phyloP scores from a whole-genome alignment of 1,140 invertebrate genomes.

The Galleria mellonella region DNA sequence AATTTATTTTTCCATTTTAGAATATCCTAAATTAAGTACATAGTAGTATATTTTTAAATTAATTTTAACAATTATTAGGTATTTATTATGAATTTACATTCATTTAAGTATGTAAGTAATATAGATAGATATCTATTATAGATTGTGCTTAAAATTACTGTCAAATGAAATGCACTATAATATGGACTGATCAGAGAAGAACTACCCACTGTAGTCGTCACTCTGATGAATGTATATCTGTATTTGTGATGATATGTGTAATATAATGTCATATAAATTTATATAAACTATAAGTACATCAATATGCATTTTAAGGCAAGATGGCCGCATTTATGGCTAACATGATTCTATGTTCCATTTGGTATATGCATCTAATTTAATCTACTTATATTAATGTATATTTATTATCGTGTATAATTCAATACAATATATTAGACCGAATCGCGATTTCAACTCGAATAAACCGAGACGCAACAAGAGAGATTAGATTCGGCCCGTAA shows the following conservation, averaged over 20 bases:
- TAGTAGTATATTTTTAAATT: conserved; percentile 63
- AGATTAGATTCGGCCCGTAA: conserved; percentile 50
- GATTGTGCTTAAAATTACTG: conserved; percentile 69
- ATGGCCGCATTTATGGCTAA: conserved; percentile 66
- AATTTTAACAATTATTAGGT: conserved; percentile 65
- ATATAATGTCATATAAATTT: conserved; percentile 11
- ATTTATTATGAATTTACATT: conserved; percentile 63
- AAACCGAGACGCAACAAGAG: conserved; percentile 20
- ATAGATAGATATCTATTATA: conserved; percentile 27
- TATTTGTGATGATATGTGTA: conserved; percentile 25
- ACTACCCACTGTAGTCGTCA: not conserved
- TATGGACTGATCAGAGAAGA: conserved; percentile 48
- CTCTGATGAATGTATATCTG: conserved; percentile 10
- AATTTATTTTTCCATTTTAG: conserved; percentile 67
- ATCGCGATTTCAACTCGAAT: conserved; percentile 19
- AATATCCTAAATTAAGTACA: conserved; percentile 68
- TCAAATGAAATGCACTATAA: conserved; percentile 66
- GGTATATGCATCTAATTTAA: conserved; percentile 47
- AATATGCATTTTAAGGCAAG: conserved; percentile 55
- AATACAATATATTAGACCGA: conserved; percentile 58
- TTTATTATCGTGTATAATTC: conserved; percentile 55
- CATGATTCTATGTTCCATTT: conserved; percentile 50
- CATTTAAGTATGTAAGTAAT: conserved; percentile 48
- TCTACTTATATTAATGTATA: conserved; percentile 49
- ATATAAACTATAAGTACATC: conserved; percentile 8